Percentiles rank a stretch among this genome's conserved stretches.
phyloP scores from a whole-genome alignment of 2,888 invertebrate genomes.

The Agrotis segetum region DNA sequence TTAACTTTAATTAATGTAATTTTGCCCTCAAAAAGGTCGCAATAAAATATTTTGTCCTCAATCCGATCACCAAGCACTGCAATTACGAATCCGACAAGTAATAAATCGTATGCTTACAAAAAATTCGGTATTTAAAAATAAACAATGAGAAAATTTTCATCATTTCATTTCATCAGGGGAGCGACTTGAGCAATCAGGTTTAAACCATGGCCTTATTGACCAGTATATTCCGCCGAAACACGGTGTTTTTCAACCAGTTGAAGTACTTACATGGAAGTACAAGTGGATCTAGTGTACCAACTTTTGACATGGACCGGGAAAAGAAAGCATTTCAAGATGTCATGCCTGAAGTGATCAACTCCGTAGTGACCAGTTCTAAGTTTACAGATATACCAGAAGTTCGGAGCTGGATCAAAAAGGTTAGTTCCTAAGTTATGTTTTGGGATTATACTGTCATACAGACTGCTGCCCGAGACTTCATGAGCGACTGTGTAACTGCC shows the following conservation, averaged over 20 bases:
- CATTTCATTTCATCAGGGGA: neutral
- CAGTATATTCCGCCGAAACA: constrained; percentile 8
- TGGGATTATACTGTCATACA: no score
- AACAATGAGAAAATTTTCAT: neutral
- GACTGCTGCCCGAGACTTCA: no score
- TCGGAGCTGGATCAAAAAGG: constrained; percentile 42
- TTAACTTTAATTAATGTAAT: no score
- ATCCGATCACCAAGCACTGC: no score
- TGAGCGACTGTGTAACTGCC: no score
- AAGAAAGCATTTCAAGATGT: constrained; percentile 25
- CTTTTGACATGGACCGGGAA: constrained; percentile 28
- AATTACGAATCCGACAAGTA: no score
- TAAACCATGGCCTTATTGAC: constrained; percentile 17
- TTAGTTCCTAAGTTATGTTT: constrained; percentile 1
- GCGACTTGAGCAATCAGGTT: neutral
- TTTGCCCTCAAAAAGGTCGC: no score
- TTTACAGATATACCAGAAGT: constrained; percentile 38
- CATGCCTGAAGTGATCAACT: constrained; percentile 39
- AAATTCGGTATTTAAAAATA: neutral
- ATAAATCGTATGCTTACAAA: neutral
- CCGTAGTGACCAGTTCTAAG: constrained; percentile 36
- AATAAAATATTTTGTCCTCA: no score
- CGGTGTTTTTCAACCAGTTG: constrained; percentile 13
- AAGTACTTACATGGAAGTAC: constrained; percentile 23
- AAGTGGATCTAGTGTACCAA: constrained; percentile 4